Conservation (phyloP, 2,113 vertebrate genomes). For the Motacilla alba region DNA sequence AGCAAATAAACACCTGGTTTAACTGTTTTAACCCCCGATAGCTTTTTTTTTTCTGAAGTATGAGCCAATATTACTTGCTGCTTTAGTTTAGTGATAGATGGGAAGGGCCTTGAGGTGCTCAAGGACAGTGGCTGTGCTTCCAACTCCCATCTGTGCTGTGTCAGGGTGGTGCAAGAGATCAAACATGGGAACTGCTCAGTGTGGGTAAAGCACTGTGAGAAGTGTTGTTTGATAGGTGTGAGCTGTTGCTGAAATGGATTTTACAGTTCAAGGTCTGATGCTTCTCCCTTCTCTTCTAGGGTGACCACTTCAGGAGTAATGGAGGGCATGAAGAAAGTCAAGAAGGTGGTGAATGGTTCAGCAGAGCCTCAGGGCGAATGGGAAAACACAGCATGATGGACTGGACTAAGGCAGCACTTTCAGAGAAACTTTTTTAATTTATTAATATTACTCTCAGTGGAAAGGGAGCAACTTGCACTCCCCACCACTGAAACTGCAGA, state of each 20-base stretch:
- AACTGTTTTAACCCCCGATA: background rate
- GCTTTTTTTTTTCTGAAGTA: background rate
- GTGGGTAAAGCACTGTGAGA: background rate
- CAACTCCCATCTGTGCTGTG: background rate
- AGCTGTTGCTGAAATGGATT: background rate
- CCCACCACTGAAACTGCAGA: slow-evolving; percentile 29
- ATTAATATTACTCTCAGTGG: slow-evolving; percentile 34
- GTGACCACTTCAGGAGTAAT: slow-evolving; percentile 77
- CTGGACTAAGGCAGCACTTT: slow-evolving; percentile 32
- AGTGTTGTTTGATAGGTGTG: background rate
- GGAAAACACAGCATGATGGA: slow-evolving; percentile 63
- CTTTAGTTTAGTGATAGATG: background rate
- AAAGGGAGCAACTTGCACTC: slow-evolving; percentile 28
- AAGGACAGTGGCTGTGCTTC: background rate
- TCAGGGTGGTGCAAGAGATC: background rate
- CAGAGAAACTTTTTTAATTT: slow-evolving; percentile 57
- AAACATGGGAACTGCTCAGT: background rate
- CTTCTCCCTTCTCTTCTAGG: slow-evolving; percentile 30
- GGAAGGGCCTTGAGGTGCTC: background rate
- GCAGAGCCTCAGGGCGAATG: slow-evolving; percentile 66
- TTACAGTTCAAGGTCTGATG: background rate
- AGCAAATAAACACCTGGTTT: background rate
- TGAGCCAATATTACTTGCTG: background rate
- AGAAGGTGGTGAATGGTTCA: slow-evolving; percentile 75
- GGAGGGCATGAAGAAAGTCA: slow-evolving; percentile 80